Percentiles rank a stretch among this genome's conserved stretches.
Evolutionary conservation across 2,888 invertebrate species (phyloP).

Genomic region (Scaptomyza tumidula): DNA sequence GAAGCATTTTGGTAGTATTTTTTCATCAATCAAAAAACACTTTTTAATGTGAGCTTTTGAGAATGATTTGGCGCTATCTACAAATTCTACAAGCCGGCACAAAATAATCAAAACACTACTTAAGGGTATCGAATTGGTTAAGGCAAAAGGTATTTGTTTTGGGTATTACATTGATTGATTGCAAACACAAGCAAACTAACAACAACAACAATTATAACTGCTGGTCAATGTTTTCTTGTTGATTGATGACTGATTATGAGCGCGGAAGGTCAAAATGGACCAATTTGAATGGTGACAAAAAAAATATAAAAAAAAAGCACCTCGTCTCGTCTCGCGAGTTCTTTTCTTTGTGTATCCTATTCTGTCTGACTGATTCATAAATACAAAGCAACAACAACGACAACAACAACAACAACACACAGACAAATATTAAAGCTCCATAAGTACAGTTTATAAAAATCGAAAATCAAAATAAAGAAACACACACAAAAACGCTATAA

Average conservation of each 20-base stretch:
- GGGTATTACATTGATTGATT: constrained; percentile 60
- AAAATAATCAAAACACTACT: constrained; percentile 22
- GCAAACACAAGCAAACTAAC: constrained; percentile 4
- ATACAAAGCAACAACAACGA: constrained; percentile 7
- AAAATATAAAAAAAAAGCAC: too few relatives aligned
- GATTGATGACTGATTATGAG: constrained; percentile 68
- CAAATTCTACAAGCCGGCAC: constrained; percentile 27
- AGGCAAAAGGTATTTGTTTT: constrained; percentile 18
- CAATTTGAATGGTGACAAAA: constrained; percentile 47
- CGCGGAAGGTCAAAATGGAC: constrained; percentile 61
- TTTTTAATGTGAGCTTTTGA: background rate
- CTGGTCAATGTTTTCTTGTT: constrained; percentile 49
- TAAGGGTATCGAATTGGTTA: constrained; percentile 54
- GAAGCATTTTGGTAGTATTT: background rate
- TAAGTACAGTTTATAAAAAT: constrained; percentile 73
- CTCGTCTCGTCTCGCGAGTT: constrained; percentile 27
- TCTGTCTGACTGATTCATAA: constrained; percentile 42
- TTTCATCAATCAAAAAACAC: background rate
- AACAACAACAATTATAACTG: constrained; percentile 27
- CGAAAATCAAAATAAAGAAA: constrained; percentile 34
- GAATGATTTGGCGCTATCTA: constrained; percentile 4
- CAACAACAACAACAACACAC: background rate
- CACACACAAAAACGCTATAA: constrained; percentile 27
- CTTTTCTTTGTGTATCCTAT: constrained; percentile 21
- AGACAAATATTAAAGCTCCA: constrained; percentile 18